A percentile compares a stretch with the other conserved stretches of the same genome.
These are phyloP conservation scores for Epinotia brunnichana DNA, from an alignment of 2,888 invertebrate species.

Conservation along the genomic window DNA sequence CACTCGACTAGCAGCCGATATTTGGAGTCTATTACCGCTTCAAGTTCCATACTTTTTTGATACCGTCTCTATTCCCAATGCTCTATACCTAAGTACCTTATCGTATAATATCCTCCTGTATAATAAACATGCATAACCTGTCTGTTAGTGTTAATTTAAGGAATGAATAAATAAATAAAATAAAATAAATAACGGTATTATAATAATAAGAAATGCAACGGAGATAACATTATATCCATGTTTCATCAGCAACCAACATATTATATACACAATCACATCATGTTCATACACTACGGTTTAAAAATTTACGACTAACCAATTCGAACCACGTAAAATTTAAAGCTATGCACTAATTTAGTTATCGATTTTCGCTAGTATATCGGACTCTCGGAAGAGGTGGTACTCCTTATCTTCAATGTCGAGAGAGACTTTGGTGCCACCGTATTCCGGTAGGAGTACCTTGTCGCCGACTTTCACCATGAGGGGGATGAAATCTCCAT, in stretches of 20 bases:
- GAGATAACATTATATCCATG: slow-evolving; percentile 65
- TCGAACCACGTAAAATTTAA: slow-evolving; percentile 66
- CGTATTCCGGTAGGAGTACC: slow-evolving; percentile 98
- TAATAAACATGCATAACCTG: too few relatives aligned
- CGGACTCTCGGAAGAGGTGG: slow-evolving; percentile 96
- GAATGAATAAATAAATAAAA: too few relatives aligned
- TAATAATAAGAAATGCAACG: slow-evolving; percentile 81
- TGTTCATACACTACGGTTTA: slow-evolving; percentile 75
- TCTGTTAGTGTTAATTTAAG: too few relatives aligned
- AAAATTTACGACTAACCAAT: slow-evolving; percentile 69
- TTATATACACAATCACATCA: slow-evolving; percentile 80
- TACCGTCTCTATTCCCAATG: too few relatives aligned
- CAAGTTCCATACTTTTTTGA: too few relatives aligned
- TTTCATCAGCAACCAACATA: slow-evolving; percentile 68
- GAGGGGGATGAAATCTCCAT: slow-evolving; percentile 91
- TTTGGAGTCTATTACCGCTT: too few relatives aligned
- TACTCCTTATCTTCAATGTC: slow-evolving; percentile 96
- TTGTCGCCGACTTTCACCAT: slow-evolving; percentile 95
- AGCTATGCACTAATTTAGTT: slow-evolving; percentile 70
- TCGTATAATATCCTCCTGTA: too few relatives aligned
- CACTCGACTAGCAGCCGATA: too few relatives aligned
- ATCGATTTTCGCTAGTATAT: slow-evolving; percentile 97
- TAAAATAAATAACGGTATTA: slow-evolving; percentile 69
- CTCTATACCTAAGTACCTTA: too few relatives aligned
- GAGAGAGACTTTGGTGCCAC: slow-evolving; percentile 97